Conservation (phyloP, 2,797 vertebrate species). For the Amazona finschi region DNA sequence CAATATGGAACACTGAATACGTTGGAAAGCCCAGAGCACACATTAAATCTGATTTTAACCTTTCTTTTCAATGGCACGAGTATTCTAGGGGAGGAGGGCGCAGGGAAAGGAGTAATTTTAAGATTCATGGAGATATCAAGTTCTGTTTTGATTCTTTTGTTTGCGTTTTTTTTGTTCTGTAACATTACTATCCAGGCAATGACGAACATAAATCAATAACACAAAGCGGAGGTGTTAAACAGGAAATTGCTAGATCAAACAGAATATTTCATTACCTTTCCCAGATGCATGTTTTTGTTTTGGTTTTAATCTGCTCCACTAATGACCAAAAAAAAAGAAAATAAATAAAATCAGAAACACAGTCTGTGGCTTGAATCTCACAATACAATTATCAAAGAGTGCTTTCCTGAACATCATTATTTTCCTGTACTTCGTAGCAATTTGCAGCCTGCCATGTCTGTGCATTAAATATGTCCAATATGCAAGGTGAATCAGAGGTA, state of each 20-base stretch:
- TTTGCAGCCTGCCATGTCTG: background rate
- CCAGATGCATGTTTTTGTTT: constrained; percentile 19
- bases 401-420: background rate
- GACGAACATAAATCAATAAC: constrained; percentile 9
- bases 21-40: background rate
- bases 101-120: background rate
- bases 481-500: background rate
- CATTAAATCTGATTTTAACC: background rate
- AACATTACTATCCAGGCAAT: background rate
- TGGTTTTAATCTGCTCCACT: constrained; percentile 33
- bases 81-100: background rate
- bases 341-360: background rate
- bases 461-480: background rate
- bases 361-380: constrained; percentile 13
- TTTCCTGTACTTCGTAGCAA: background rate
- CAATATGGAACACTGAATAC: background rate
- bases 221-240: constrained; percentile 14
- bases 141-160: background rate
- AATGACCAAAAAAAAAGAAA: constrained; percentile 20
- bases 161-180: background rate
- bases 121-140: background rate
- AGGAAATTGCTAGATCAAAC: constrained; percentile 35
- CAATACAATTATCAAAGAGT: constrained; percentile 4
- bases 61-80: background rate
- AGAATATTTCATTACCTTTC: constrained; percentile 41